Conservation (phyloP, 2,888 invertebrate genomes). For the Drosophila limbata region DNA sequence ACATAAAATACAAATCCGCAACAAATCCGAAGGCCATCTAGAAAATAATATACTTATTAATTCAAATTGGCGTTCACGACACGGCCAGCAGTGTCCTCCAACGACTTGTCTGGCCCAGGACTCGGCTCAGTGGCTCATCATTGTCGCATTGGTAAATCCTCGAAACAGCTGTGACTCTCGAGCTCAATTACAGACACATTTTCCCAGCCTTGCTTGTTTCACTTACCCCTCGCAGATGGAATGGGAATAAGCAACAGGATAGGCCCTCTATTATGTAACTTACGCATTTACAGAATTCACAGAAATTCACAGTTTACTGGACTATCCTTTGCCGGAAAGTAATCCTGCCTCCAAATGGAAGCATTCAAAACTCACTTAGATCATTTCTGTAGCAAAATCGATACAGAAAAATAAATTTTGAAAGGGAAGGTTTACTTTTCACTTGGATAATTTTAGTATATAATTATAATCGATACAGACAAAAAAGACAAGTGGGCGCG, state of each 20-base stretch:
- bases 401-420: too few relatives aligned
- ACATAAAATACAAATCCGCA: slow-evolving; percentile 73
- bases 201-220: background rate
- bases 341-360: background rate
- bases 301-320: background rate
- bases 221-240: background rate
- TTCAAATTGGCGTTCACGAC: slow-evolving; percentile 56
- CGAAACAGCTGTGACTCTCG: slow-evolving; percentile 61
- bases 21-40: slow-evolving; percentile 55
- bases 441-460: too few relatives aligned
- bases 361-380: background rate
- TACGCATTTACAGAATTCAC: background rate
- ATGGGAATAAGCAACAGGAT: background rate
- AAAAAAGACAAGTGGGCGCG: too few relatives aligned
- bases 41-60: slow-evolving; percentile 76
- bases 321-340: background rate
- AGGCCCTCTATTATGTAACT: background rate
- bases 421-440: too few relatives aligned
- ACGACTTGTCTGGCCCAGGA: background rate
- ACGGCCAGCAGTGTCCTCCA: slow-evolving; percentile 45
- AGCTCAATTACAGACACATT: slow-evolving; percentile 64
- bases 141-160: slow-evolving; percentile 69
- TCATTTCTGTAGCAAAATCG: background rate
- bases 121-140: slow-evolving; percentile 52
- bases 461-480: too few relatives aligned